phyloP scores from a whole-genome alignment of 2,888 invertebrate genomes.

The Trissolcus japonicus region DNA sequence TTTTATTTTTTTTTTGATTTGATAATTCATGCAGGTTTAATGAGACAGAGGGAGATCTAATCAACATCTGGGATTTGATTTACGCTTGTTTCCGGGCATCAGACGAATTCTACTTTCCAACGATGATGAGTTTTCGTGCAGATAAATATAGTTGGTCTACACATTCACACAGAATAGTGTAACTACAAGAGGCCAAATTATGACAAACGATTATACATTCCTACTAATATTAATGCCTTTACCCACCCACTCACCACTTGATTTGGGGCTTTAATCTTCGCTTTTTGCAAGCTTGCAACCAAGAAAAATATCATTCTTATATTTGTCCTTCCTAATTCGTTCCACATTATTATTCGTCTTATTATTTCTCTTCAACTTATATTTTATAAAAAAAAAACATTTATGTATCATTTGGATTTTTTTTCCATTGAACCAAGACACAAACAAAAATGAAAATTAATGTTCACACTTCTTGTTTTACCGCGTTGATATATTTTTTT shows the following conservation, averaged over 20 bases:
- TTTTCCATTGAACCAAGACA: too few relatives aligned
- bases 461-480: conserved; percentile 3
- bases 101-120: too few relatives aligned
- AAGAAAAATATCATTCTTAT: conserved; percentile 60
- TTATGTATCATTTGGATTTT: not conserved
- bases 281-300: conserved; percentile 68
- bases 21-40: too few relatives aligned
- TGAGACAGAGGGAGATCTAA: not conserved
- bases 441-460: too few relatives aligned
- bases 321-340: conserved; percentile 4
- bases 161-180: conserved; percentile 43
- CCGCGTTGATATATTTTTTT: conserved; percentile 20
- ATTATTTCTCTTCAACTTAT: not conserved
- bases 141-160: conserved; percentile 51
- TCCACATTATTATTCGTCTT: not conserved
- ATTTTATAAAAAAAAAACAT: not conserved
- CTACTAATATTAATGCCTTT: conserved; percentile 58
- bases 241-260: conserved; percentile 69
- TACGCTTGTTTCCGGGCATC: too few relatives aligned
- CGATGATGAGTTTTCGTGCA: conserved; percentile 44
- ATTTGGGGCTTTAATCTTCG: conserved; percentile 66
- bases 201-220: conserved; percentile 57
- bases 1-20: not conserved
- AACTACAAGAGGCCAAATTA: conserved; percentile 52
- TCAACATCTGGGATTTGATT: conserved; percentile 3